Evolutionary conservation across 1,140 invertebrate species (phyloP), one percentile per base, ranked within the genome.

Genomic region (Zaprionus taronus): DNA sequence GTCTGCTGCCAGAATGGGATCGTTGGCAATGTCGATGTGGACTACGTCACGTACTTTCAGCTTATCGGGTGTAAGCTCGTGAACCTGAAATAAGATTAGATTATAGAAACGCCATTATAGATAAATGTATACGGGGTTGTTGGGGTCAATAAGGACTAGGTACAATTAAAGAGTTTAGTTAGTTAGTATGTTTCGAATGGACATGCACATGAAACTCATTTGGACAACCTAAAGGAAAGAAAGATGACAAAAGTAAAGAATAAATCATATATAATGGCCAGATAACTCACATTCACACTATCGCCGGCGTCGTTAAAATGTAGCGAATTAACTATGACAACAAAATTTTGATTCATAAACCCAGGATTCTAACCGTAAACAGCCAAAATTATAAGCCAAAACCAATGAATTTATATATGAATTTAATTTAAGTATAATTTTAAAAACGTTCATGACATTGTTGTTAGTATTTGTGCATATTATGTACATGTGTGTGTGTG

Each of bases 291-390:
- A 94, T 98, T 97, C 78, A 96, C 94, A 85, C 96, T 95, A 73
- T 97, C 96, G 53, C 97, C 96, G 75, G 93, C 94, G 93, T 99
- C 99, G 57, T 95, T 95, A 94, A 73, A 66, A 73, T 99, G 99
- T 93, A 99, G 95, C 63, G 99, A 99, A 94, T 99, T 99, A 93
- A 99, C 98, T 92, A 97, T 96, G 89, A 99, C 97, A 78, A 96
- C 95, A 95, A 99, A 99, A 93, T 98, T 98, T 51, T 99, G 97
- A 94, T 99, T 99, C 99, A 99, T 99, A 93, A 99, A 99, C 81
- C 98, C 97, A 71, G 98, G 98, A 95, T 99, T 99, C 98, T 98
- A 63, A 94, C 47, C 49, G 3, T 71, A 9, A 67, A 75, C 28
- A 78, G 49, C 31, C 53, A 80, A 78, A 78, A 61, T 64, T 34